Evolutionary conservation across 2,888 invertebrate species (phyloP).

Genomic region (Nudaria mundana): DNA sequence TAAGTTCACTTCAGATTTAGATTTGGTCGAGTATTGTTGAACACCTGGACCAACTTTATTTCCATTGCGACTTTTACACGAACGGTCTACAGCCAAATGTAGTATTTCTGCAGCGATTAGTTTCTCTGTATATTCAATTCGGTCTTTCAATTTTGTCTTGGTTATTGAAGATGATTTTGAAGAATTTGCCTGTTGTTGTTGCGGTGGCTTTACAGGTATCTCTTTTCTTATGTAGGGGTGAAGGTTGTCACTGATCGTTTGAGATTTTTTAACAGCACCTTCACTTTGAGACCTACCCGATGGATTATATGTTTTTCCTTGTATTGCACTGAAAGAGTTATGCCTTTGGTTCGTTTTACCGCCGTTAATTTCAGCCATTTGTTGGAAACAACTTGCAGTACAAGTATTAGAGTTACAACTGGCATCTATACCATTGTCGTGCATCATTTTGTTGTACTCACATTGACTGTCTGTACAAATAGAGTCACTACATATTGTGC

Average conservation of each 20-base stretch:
- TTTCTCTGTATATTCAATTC: conserved; percentile 76
- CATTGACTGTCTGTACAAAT: conserved; percentile 78
- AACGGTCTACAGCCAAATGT: conserved; percentile 65
- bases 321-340: conserved; percentile 73
- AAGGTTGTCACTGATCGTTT: conserved; percentile 69
- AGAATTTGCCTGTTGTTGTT: conserved; percentile 34
- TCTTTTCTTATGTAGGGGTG: conserved; percentile 79
- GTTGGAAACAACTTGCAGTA: conserved; percentile 66
- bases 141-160: conserved; percentile 66
- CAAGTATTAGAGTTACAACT: conserved; percentile 73
- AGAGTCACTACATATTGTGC: conserved; percentile 75
- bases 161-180: conserved; percentile 47
- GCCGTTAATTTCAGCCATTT: conserved; percentile 52
- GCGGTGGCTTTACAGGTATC: conserved; percentile 48
- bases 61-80: conserved; percentile 55
- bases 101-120: conserved; percentile 73
- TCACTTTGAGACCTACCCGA: conserved; percentile 53
- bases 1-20: conserved; percentile 82
- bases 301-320: conserved; percentile 61
- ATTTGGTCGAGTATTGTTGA: conserved; percentile 73
- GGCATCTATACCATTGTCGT: conserved; percentile 66
- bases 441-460: conserved; percentile 73
- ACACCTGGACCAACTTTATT: conserved; percentile 49
- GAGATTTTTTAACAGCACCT: conserved; percentile 69
- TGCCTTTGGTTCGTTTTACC: conserved; percentile 67